Conservation (phyloP, 2,797 vertebrate genomes). For the Acanthiza pusilla region DNA sequence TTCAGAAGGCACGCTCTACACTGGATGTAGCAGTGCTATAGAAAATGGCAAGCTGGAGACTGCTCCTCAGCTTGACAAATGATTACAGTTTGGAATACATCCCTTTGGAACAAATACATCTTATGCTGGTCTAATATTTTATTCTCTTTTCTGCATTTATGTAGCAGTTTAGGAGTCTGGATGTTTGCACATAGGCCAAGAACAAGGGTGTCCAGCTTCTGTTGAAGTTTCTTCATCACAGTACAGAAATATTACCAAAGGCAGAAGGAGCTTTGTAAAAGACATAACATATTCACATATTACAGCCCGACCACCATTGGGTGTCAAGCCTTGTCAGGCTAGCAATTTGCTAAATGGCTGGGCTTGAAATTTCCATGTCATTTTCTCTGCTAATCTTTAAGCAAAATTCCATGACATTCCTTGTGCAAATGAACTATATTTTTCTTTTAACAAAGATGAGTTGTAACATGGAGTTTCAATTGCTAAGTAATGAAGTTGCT, state of each 20-base stretch:
- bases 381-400: constrained; percentile 3
- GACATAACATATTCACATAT: not conserved
- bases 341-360: not conserved
- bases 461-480: not conserved
- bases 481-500: not conserved
- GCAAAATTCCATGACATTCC: not conserved
- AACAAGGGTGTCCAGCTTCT: not conserved
- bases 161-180: not conserved
- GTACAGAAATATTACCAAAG: not conserved
- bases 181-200: not conserved
- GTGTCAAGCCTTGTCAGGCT: not conserved
- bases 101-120: not conserved
- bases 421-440: not conserved
- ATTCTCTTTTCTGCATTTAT: not conserved
- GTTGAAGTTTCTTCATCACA: not conserved
- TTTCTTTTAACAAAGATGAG: not conserved
- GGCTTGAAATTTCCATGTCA: not conserved
- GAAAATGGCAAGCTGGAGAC: not conserved
- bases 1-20: not conserved
- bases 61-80: not conserved
- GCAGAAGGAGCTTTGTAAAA: not conserved
- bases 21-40: not conserved
- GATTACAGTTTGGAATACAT: not conserved
- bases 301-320: not conserved
- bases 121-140: not conserved